Evolutionary conservation across 2,888 invertebrate genomes (phyloP), one percentile per base, ranked within the genome.

Genomic region (Acronicta leporina): DNA sequence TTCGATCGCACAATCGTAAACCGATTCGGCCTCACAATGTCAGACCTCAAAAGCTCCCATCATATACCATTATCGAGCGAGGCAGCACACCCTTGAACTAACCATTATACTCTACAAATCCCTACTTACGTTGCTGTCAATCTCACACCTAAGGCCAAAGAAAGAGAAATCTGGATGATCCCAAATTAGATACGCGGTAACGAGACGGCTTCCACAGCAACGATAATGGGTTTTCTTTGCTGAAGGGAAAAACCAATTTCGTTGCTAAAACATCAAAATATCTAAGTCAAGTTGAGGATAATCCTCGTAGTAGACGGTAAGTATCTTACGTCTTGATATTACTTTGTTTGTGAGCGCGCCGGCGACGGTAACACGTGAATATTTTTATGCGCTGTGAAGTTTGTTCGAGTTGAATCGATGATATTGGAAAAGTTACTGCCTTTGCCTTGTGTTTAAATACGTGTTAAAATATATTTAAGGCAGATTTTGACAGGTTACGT

Each of bases 161-260:
- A 81, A 84, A 75, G 82, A 84, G 80, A 82, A 87, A 85, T 88
- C 88, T 81, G 89, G 89, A 89, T 90, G 76, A 89, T 89, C 87
- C 88, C 83, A 89, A 89, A 90, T 90, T 90, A 91, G 87, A 88
- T 89, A 87, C 83, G 84, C 84, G 68, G 83, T 89, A 87, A 88
- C 87, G 84, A 88, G 85, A 73, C 77, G 77, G 82, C 85, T 86
- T 84, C 85, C 81, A 79, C 77, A 76, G 75, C 79, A 71, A 76
- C 75, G 80, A 84, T 90, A 90, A 91, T 89, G 86, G 88, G 84
- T 87, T 90, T 89, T 88, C 87, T 87, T 88, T 86, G 84, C 86
- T 82, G 72, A 79, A 82, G 83, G 85, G 84, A 83, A 88, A 90
- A 90, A 89, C 86, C 90, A 90, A 91, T 91, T 91, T 90, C 84